These are phyloP conservation scores for Conus betulinus DNA, from an alignment of 1,140 invertebrate species.

Conservation along the genomic window DNA sequence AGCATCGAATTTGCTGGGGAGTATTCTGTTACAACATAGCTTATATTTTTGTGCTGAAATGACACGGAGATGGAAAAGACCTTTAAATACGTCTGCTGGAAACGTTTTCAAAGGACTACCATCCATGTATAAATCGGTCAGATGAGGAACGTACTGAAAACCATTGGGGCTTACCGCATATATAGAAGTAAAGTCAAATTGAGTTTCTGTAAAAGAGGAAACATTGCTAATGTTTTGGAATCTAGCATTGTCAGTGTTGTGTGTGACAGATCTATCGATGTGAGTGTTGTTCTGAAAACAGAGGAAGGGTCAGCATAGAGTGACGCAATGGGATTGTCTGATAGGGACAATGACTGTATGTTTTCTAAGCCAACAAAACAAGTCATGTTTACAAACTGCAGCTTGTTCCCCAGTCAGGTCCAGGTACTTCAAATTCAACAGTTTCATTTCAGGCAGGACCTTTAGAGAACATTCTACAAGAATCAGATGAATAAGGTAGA, in stretches of 20 bases:
- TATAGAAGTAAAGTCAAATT: background rate
- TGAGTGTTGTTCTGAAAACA: background rate
- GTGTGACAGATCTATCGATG: slow-evolving; percentile 2
- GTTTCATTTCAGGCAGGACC: background rate
- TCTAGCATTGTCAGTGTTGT: slow-evolving; percentile 20
- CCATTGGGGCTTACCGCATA: background rate
- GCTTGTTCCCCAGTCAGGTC: slow-evolving; percentile 32
- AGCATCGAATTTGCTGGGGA: slow-evolving; percentile 30
- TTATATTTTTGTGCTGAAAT: slow-evolving; percentile 40
- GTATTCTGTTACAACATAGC: slow-evolving; percentile 45
- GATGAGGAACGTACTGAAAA: background rate
- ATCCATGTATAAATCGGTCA: background rate
- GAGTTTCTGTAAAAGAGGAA: slow-evolving; percentile 12
- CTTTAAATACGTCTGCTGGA: slow-evolving; percentile 34
- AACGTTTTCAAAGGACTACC: background rate
- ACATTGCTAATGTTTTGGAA: slow-evolving; percentile 2
- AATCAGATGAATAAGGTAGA: background rate
- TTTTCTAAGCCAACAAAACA: slow-evolving; percentile 21
- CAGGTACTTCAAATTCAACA: background rate
- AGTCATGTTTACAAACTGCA: background rate
- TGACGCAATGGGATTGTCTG: slow-evolving; percentile 1
- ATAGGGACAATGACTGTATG: slow-evolving; percentile 26
- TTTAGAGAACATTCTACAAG: background rate
- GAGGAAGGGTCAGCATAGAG: background rate
- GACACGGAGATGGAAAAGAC: background rate